Conservation (phyloP, 2,888 invertebrate genomes). For the Sinodicranocentrus sp. region DNA sequence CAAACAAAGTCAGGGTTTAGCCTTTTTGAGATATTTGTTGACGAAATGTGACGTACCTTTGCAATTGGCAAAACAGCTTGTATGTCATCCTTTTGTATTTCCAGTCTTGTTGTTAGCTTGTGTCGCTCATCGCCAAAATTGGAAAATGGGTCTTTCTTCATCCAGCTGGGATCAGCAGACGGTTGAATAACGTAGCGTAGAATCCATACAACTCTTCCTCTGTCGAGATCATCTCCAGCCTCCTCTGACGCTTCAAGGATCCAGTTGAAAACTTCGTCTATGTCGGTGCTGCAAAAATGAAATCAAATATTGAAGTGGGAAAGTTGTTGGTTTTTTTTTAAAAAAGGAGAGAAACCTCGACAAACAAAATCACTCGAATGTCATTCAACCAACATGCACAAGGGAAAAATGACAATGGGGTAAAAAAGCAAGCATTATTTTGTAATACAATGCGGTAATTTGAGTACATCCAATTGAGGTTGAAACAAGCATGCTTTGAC, state of each 20-base stretch:
- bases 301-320: no score
- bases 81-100: constrained; percentile 95
- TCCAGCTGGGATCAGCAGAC: constrained; percentile 76
- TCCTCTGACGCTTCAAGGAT: constrained; percentile 90
- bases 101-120: constrained; percentile 89
- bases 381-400: no score
- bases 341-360: no score
- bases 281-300: constrained; percentile 77
- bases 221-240: constrained; percentile 87
- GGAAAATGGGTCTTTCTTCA: constrained; percentile 79
- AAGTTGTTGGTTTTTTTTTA: no score
- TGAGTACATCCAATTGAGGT: no score
- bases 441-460: no score
- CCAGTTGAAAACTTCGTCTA: constrained; percentile 94
- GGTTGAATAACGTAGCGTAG: constrained; percentile 83
- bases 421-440: no score
- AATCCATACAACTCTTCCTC: constrained; percentile 92
- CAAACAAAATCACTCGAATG: no score
- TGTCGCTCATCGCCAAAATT: constrained; percentile 79
- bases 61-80: constrained; percentile 96
- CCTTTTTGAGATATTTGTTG: no score
- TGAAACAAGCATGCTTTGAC: no score
- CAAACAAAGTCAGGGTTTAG: no score
- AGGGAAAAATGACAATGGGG: no score
- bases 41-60: constrained; percentile 84